Evolutionary conservation across 2,113 vertebrate genomes (phyloP).

Genomic region (Scomber colias): DNA sequence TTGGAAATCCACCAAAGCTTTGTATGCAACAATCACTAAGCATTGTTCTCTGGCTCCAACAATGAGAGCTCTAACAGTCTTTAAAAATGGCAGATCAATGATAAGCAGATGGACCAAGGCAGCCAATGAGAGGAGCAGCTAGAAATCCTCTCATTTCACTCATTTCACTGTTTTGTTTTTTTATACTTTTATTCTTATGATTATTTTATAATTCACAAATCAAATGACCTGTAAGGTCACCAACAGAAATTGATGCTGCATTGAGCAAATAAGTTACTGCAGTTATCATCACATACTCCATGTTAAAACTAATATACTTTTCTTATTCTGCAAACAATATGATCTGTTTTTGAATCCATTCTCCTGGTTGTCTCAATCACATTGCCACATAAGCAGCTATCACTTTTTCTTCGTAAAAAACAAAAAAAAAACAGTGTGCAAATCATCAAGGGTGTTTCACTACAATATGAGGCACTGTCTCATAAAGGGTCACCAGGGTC

Average conservation of each 20-base stretch:
- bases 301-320: conserved; percentile 62
- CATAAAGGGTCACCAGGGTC: conserved; percentile 72
- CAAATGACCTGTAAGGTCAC: conserved; percentile 42
- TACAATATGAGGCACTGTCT: conserved; percentile 83
- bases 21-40: conserved; percentile 25
- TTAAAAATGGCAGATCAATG: conserved; percentile 64
- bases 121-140: conserved; percentile 75
- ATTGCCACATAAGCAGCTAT: conserved; percentile 51
- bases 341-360: conserved; percentile 35
- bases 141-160: conserved; percentile 42
- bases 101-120: conserved; percentile 65
- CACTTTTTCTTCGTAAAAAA: conserved; percentile 28
- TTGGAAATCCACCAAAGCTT: conserved; percentile 37
- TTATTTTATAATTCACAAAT: conserved; percentile 52
- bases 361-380: conserved; percentile 38
- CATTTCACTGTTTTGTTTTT: neutral
- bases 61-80: conserved; percentile 58
- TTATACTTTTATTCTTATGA: neutral
- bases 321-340: conserved; percentile 46
- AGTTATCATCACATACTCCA: conserved; percentile 50
- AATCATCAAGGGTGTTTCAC: conserved; percentile 66
- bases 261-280: conserved; percentile 56
- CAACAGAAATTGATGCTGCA: conserved; percentile 37
- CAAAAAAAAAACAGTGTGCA: conserved; percentile 60
- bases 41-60: conserved; percentile 48